These are phyloP conservation scores for Cheilosia grossa DNA, from an alignment of 2,888 invertebrate genomes.

Conservation along the genomic window DNA sequence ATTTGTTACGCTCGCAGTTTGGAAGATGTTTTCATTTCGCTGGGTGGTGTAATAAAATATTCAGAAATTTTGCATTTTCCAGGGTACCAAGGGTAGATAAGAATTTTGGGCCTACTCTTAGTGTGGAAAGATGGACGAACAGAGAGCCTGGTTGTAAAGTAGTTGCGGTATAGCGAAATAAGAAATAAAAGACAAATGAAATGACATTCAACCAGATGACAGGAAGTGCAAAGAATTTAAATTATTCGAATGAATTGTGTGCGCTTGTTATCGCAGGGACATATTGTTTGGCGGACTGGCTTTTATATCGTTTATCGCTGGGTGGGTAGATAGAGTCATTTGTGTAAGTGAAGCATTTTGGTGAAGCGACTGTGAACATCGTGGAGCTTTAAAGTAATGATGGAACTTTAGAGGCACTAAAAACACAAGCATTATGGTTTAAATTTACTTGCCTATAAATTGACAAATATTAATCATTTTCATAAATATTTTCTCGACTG, in stretches of 20 bases:
- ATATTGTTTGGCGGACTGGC: constrained; percentile 1
- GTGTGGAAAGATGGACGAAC: constrained; percentile 7
- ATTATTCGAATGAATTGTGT: constrained; percentile 45
- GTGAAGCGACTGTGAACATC: too few relatives aligned
- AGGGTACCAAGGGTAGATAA: constrained; percentile 38
- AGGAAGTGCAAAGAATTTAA: constrained; percentile 54
- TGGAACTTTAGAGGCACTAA: too few relatives aligned
- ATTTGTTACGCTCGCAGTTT: constrained; percentile 69
- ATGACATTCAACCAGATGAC: constrained; percentile 57
- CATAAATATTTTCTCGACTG: too few relatives aligned
- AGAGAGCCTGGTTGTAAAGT: constrained; percentile 7
- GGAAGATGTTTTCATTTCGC: constrained; percentile 70
- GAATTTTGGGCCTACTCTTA: constrained; percentile 34
- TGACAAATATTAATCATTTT: too few relatives aligned
- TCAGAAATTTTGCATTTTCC: constrained; percentile 45
- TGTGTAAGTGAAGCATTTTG: too few relatives aligned
- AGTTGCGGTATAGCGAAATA: constrained; percentile 3
- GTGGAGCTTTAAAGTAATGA: too few relatives aligned
- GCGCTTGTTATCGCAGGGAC: constrained; percentile 19
- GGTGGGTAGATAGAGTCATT: too few relatives aligned
- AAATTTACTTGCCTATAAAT: too few relatives aligned
- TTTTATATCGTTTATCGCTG: too few relatives aligned
- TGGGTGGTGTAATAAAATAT: constrained; percentile 51
- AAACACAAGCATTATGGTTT: too few relatives aligned
- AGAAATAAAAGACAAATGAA: constrained; percentile 50